These are phyloP conservation scores for Syrphus vitripennis DNA, from an alignment of 2,888 invertebrate species.

Conservation along the genomic window DNA sequence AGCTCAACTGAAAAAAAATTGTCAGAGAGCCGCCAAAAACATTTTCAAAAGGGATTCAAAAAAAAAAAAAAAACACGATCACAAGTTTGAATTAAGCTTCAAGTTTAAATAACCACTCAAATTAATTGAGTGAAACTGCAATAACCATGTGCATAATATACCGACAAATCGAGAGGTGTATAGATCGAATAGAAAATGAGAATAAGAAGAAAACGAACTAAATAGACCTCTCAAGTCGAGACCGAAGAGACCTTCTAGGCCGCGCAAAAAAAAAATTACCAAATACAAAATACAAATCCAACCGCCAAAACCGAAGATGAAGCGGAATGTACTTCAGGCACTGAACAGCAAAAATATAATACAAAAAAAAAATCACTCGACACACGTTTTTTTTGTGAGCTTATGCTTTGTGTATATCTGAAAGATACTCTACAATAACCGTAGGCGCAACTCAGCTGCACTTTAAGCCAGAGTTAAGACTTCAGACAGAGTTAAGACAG, in stretches of 20 bases:
- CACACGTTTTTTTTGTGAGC: slow-evolving; percentile 50
- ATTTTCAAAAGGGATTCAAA: slow-evolving; percentile 24
- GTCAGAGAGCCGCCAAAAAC: slow-evolving; percentile 22
- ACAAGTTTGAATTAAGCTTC: slow-evolving; percentile 14
- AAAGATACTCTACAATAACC: slow-evolving; percentile 43
- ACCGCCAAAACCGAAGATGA: slow-evolving; percentile 58
- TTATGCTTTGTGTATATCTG: slow-evolving; percentile 21
- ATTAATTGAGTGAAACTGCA: slow-evolving; percentile 50
- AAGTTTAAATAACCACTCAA: slow-evolving; percentile 33
- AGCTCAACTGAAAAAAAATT: slow-evolving; percentile 34
- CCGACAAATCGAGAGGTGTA: not conserved
- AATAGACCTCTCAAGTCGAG: slow-evolving; percentile 2
- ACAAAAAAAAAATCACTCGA: slow-evolving; percentile 43
- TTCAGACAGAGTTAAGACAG: slow-evolving; percentile 71
- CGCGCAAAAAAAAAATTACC: slow-evolving; percentile 18
- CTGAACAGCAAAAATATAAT: slow-evolving; percentile 19
- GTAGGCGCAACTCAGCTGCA: slow-evolving; percentile 64
- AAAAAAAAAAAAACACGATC: not conserved
- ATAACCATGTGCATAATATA: slow-evolving; percentile 23
- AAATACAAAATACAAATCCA: slow-evolving; percentile 28
- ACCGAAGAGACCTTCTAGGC: slow-evolving; percentile 44
- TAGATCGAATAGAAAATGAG: slow-evolving; percentile 17
- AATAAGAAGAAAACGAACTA: slow-evolving; percentile 3
- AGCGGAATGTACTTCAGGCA: slow-evolving; percentile 1
- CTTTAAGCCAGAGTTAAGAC: slow-evolving; percentile 62